Evolutionary conservation across 2,797 vertebrate species (phyloP), one percentile per base, ranked within the genome.

Genomic region (Odontamblyopus rebecca): DNA sequence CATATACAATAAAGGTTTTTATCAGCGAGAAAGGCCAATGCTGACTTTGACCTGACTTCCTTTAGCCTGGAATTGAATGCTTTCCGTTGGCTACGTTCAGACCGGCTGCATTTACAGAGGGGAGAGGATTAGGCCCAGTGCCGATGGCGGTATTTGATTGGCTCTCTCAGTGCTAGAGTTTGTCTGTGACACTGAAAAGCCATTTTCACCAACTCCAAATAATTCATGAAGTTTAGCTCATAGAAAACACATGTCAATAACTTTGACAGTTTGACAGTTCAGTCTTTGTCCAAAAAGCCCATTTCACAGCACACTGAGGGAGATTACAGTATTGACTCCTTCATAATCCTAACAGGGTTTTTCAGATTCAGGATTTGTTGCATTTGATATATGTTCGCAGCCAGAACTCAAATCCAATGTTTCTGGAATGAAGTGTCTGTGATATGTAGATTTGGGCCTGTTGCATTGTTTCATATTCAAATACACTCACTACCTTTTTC

Each of bases 321-420:
- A 86, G 83, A 90, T 90, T 79, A 85, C 68, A 85, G 80, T 83
- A 79, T 83, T n/a, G 57, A 68, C 78, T 83, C 66, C 81, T 82
- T 79, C 77, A 83, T 85, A 75, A 88, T 77, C 75, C 78, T 88
- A 87, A 92, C 79, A 82, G 82, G 86, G 86, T 91, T 88, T 85
- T 80, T 72, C 77, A 86, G 79, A 87, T 87, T 89, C 82, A 80
- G 83, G 77, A 89, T 92, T 88, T 84, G 73, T 62, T 82, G 30
- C 73, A 75, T 86, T 75, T 82, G 72, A 85, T 83, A 77, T 88
- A 87, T 85, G 66, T 71, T 86, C 75, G 76, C 81, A 83, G 80
- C 19, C 61, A 65, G 59, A 44, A 15, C 53, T 76, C n/a, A 26
- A 38, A 76, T 63, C 35, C 62, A 41, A 76, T 77, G 68, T 72